phyloP scores from a whole-genome alignment of 2,888 invertebrate species.

The Dexiosoma caninum region DNA sequence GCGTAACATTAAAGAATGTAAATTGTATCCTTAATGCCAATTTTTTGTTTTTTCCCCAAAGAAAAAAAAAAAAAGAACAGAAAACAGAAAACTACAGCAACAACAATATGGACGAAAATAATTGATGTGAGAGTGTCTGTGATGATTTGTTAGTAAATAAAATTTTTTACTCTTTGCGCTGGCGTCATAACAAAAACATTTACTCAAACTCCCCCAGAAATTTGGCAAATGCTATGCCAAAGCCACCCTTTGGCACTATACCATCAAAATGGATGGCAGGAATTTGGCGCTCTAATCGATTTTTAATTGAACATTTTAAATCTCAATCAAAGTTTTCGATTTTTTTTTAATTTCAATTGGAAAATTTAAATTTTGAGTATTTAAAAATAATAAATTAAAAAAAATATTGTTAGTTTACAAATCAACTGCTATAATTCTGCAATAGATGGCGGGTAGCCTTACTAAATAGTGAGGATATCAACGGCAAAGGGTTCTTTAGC shows the following conservation, averaged over 20 bases:
- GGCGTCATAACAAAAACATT: slow-evolving; percentile 62
- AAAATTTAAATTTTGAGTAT: too few species aligned
- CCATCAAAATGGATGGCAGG: slow-evolving; percentile 31
- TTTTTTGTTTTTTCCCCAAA: slow-evolving; percentile 38
- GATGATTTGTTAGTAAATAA: slow-evolving; percentile 61
- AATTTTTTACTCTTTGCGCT: slow-evolving; percentile 61
- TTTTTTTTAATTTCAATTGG: too few species aligned
- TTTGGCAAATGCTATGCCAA: neutral
- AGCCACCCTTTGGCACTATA: neutral
- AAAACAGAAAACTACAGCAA: slow-evolving; percentile 16
- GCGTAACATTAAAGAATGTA: slow-evolving; percentile 59
- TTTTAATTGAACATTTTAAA: slow-evolving; percentile 29
- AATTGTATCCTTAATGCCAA: slow-evolving; percentile 58
- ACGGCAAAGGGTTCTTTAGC: neutral
- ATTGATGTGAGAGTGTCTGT: slow-evolving; percentile 52
- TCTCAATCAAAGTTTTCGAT: too few species aligned
- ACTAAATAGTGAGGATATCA: neutral
- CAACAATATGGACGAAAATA: slow-evolving; percentile 14
- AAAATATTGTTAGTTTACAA: too few species aligned
- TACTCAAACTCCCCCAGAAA: slow-evolving; percentile 51
- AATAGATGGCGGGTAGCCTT: too few species aligned
- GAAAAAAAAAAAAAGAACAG: slow-evolving; percentile 6
- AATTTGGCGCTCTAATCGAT: slow-evolving; percentile 47
- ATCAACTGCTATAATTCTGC: too few species aligned
- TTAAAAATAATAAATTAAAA: too few species aligned